Evolutionary conservation across 2,888 invertebrate genomes (phyloP).

Genomic region (Isoperla grammatica): DNA sequence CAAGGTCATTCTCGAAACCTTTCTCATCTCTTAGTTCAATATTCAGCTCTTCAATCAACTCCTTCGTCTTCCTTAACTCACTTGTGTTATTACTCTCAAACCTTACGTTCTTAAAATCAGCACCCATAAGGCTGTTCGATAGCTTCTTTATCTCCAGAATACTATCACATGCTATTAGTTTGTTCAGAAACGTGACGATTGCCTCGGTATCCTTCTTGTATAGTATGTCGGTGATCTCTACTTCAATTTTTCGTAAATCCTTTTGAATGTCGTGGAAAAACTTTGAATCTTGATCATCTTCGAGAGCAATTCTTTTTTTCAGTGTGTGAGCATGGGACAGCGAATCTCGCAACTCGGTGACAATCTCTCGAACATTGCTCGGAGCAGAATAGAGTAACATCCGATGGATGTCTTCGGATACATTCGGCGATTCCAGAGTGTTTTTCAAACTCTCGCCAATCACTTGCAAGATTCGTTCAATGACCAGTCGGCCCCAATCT

Average conservation of each 20-base stretch:
- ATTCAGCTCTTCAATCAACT: conserved; percentile 22
- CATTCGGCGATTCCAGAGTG: conserved; percentile 34
- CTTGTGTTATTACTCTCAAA: background rate
- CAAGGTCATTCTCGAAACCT: conserved; percentile 10
- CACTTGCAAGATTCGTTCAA: conserved; percentile 32
- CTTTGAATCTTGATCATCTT: conserved; percentile 26
- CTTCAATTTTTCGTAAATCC: conserved; percentile 23
- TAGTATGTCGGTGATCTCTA: conserved; percentile 25
- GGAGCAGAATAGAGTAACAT: conserved; percentile 28
- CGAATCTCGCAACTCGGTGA: conserved; percentile 29
- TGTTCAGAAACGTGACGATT: conserved; percentile 17
- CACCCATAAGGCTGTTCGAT: background rate
- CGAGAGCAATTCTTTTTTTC: conserved; percentile 28
- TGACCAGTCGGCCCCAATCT: conserved; percentile 28
- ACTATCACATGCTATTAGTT: conserved; percentile 11
- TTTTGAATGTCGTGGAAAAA: conserved; percentile 21
- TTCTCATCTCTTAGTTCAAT: conserved; percentile 22
- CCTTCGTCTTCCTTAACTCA: conserved; percentile 13
- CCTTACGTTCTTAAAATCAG: background rate
- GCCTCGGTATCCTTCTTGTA: conserved; percentile 27
- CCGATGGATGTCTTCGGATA: conserved; percentile 29
- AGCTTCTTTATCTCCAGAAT: background rate
- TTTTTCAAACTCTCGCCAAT: conserved; percentile 35
- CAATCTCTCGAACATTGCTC: conserved; percentile 24
- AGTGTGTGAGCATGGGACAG: conserved; percentile 29